Percentiles rank a stretch among this genome's conserved stretches.
Conservation (phyloP, 2,797 vertebrate genomes). For the Pseudotriccus pelzelni region DNA sequence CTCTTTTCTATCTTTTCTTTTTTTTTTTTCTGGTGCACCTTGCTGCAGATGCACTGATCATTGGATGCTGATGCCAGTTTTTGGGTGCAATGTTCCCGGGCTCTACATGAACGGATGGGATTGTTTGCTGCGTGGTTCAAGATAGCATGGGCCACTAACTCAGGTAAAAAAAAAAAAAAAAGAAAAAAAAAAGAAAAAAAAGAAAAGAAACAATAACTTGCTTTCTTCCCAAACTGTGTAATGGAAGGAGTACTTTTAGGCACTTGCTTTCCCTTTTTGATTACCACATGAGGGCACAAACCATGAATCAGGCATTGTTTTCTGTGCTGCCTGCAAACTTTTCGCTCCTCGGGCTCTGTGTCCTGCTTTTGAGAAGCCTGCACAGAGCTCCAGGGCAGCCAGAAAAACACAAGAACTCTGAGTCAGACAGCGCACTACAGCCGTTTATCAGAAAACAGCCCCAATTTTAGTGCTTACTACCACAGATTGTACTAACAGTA, state of each 20-base stretch:
- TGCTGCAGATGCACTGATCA: background rate
- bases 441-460: background rate
- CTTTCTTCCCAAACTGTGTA: background rate
- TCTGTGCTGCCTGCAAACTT: background rate
- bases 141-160: background rate
- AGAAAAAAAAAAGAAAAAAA: rapidly evolving
- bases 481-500: background rate
- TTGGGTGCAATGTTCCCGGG: background rate
- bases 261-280: background rate
- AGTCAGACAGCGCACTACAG: background rate
- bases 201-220: background rate
- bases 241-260: background rate
- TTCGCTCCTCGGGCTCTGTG: background rate
- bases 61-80: rapidly evolving
- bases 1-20: background rate
- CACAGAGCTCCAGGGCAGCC: background rate
- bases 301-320: background rate
- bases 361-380: background rate
- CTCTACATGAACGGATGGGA: rapidly evolving
- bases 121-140: background rate
- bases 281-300: background rate
- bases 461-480: background rate
- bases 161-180: rapidly evolving
- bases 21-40: background rate
- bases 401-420: background rate